Conservation (phyloP, 2,797 vertebrate genomes). For the Coccyzus lansbergi region DNA sequence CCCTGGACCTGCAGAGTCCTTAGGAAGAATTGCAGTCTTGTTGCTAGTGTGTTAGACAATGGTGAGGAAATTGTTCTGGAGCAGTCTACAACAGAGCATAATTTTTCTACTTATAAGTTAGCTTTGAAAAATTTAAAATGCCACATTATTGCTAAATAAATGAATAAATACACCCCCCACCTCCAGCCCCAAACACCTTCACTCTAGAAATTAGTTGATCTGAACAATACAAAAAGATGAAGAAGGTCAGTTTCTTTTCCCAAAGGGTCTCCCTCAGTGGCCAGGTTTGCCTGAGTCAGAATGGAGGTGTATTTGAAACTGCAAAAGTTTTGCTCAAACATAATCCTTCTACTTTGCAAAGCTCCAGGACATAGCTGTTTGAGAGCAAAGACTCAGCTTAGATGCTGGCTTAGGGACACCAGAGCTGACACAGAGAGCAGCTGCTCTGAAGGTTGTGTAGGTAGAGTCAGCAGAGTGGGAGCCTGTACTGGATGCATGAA, state of each 20-base stretch:
- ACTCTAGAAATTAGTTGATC: not conserved
- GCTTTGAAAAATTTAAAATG: not conserved
- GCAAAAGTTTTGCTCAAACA: not conserved
- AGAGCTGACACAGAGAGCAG: not conserved
- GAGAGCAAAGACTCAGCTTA: not conserved
- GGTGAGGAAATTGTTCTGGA: not conserved
- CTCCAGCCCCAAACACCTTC: not conserved
- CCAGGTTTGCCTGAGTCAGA: not conserved
- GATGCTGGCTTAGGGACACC: not conserved
- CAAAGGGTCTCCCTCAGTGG: not conserved
- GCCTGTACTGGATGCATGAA: not conserved
- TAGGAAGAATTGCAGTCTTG: not conserved
- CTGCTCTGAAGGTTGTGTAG: fast-evolving
- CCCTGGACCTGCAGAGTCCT: not conserved
- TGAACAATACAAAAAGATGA: not conserved
- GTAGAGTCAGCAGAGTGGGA: not conserved
- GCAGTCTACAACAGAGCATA: not conserved
- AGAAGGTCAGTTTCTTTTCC: not conserved
- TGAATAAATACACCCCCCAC: not conserved
- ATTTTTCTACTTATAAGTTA: not conserved
- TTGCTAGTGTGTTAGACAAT: not conserved
- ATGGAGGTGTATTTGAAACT: not conserved
- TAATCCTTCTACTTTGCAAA: not conserved
- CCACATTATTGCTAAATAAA: not conserved
- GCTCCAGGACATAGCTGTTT: not conserved